Conservation (phyloP, 92 coral and sea anemone genomes). For the Zoanthus sociatus region DNA sequence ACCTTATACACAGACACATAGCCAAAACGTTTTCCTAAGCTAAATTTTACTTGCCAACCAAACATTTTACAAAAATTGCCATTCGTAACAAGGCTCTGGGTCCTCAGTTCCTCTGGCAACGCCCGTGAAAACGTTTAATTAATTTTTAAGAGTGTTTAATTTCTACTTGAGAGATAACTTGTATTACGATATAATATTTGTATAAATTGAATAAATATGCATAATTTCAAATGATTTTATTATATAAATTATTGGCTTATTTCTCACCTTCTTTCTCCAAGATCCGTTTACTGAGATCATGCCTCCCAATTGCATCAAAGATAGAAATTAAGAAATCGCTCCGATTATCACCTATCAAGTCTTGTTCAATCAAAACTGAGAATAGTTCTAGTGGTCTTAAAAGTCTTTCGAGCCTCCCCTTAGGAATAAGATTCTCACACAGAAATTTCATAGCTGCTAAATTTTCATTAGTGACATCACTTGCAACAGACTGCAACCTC, state of each 20-base stretch:
- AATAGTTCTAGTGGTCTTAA: conserved; percentile 21
- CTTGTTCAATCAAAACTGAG: conserved; percentile 38
- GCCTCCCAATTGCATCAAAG: conserved; percentile 35
- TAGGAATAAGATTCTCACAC: conserved; percentile 41
- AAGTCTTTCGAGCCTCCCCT: conserved; percentile 38
- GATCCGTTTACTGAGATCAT: conserved; percentile 27
- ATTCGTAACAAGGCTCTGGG: no score
- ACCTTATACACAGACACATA: no score
- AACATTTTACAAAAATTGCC: background rate
- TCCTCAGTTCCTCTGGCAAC: no score
- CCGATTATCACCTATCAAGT: conserved; percentile 3
- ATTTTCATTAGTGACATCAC: conserved; percentile 33
- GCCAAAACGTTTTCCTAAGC: no score
- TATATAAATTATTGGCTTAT: background rate
- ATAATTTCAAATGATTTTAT: no score
- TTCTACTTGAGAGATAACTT: no score
- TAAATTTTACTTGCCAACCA: background rate
- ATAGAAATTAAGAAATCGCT: conserved; percentile 16
- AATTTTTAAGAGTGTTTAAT: no score
- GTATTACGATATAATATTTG: no score
- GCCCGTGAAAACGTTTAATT: background rate
- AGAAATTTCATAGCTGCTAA: conserved; percentile 26
- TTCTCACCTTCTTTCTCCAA: conserved; percentile 16
- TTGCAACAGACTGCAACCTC: conserved; percentile 27
- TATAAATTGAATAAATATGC: no score